phyloP scores from a whole-genome alignment of 2,113 vertebrate species.

The Grammomys dolichurus region DNA sequence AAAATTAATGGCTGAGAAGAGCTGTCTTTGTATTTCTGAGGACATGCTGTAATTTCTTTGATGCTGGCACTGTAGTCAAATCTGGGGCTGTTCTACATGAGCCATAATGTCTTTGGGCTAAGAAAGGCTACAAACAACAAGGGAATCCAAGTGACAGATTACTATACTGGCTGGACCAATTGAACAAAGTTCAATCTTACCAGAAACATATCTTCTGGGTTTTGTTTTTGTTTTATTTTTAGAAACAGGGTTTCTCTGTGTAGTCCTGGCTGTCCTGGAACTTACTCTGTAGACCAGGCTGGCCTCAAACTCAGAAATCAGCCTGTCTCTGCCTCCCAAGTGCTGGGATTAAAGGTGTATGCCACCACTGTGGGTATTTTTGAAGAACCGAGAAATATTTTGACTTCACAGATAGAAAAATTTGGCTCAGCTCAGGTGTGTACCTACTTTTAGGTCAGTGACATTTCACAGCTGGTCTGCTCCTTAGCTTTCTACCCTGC shows the following conservation, averaged over 20 bases:
- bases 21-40: background rate
- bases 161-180: background rate
- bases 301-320: no score
- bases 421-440: background rate
- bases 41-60: background rate
- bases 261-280: no score
- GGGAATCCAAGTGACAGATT: slow-evolving; percentile 18
- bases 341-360: no score
- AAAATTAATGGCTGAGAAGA: background rate
- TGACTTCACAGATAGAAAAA: slow-evolving; percentile 7
- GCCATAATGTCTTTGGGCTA: background rate
- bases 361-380: background rate
- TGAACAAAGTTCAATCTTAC: slow-evolving; percentile 28
- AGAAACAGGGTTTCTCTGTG: no score
- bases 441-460: background rate
- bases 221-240: no score
- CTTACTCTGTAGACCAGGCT: no score
- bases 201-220: slow-evolving; percentile 1
- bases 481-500: slow-evolving; percentile 15
- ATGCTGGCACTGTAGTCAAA: background rate
- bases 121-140: background rate
- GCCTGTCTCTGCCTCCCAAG: no score
- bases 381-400: background rate
- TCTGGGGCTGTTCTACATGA: background rate
- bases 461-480: background rate